Base-by-base conservation (phyloP, 37 sponge, comb jelly and placozoan genomes). In the Beroe forskalii region DNA sequence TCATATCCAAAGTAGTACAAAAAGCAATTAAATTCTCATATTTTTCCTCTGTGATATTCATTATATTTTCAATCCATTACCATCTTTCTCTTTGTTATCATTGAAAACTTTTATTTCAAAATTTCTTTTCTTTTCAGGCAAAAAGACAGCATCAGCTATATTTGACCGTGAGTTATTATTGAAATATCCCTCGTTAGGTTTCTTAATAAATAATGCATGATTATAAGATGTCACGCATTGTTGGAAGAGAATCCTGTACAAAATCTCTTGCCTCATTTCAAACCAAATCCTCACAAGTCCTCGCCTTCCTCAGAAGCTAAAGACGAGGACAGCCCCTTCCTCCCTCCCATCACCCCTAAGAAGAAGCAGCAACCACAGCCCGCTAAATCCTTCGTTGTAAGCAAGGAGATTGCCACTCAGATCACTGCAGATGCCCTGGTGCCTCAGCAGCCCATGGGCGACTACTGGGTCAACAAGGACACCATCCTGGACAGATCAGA, bases 381-480 rank as follows among this genome's bases (percentile, higher is more conserved):
- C 44, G 4, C 66, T 23, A 80, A 80, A 43, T 80, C 86, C 14
- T 80, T 80, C 42, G 86, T 80, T 23, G 48, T 80, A 8, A 80
- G 86, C 86, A 80, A 43, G 48, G 86, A 80, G 55, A 80, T 80
- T 41, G 86, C 86, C 30, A 80, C 86, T 1, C 86, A 80, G 55
- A 80, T 80, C 12, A 80, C 86, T 28, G 86, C 86, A 4, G 86
- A 80, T 43, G 86, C 86, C 20, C 86, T 80, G 0, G 40, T 80
- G 2, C 86, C 86, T 1, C 86, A 40, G 27, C 86, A 80, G 86
- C 86, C 86, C 23, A 41, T 80, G 44, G 86, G 86, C 1, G 86
- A 80, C 48, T 80, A 28, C 55, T 80, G 86, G 86, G 86, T 80
- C 86, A 80, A 80, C 86, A 80, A 80, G 55, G 86, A 80, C 30